Evolutionary conservation across 2,113 vertebrate genomes (phyloP).

Genomic region (Elachura formosa): DNA sequence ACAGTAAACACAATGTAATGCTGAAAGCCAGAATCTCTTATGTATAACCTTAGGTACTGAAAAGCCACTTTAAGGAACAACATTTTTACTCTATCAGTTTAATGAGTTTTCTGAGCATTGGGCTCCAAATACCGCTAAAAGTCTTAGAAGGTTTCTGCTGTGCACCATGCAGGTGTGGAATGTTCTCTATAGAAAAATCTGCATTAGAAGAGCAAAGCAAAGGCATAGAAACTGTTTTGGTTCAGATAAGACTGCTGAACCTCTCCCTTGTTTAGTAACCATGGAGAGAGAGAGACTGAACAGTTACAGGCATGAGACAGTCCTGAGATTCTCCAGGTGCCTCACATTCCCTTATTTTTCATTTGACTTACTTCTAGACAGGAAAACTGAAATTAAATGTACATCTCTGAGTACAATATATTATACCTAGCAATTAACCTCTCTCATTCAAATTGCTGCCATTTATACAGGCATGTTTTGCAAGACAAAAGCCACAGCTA

Average conservation of each 20-base stretch:
- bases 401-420: neutral
- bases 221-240: neutral
- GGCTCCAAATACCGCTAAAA: neutral
- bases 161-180: neutral
- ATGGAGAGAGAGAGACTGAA: neutral
- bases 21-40: neutral
- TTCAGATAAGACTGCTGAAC: neutral
- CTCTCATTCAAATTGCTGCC: neutral
- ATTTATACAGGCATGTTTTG: neutral
- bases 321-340: neutral
- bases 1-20: neutral
- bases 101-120: neutral
- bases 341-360: neutral
- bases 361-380: neutral
- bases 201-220: neutral
- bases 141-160: neutral
- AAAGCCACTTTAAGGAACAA: neutral
- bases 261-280: neutral
- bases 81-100: neutral
- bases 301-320: neutral
- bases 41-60: neutral
- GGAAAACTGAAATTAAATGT: conserved; percentile 15
- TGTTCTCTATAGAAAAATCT: neutral
- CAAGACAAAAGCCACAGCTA: conserved; percentile 9
- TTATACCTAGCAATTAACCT: conserved; percentile 16